A percentile compares a stretch with the other conserved stretches of the same genome.
These are phyloP conservation scores for Gymnocheta viridis DNA, from an alignment of 2,888 invertebrate species.

Conservation along the genomic window DNA sequence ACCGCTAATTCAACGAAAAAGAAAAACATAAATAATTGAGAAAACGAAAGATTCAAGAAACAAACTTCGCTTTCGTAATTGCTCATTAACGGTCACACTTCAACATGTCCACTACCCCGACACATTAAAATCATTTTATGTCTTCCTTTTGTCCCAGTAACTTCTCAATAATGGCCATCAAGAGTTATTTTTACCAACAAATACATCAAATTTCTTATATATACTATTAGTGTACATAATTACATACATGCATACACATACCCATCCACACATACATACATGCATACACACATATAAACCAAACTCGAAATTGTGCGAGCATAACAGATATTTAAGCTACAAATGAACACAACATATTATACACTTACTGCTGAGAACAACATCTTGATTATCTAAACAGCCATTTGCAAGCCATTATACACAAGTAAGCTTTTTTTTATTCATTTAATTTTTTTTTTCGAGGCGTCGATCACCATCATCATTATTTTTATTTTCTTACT, in stretches of 20 bases:
- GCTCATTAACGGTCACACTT: slow-evolving; percentile 81
- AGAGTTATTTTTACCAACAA: slow-evolving; percentile 22
- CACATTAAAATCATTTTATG: slow-evolving; percentile 53
- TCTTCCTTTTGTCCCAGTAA: slow-evolving; percentile 16
- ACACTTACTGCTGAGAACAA: slow-evolving; percentile 4
- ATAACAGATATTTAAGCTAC: neutral
- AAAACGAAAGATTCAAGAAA: slow-evolving; percentile 75
- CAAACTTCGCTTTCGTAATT: slow-evolving; percentile 75
- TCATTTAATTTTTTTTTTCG: slow-evolving; percentile 29
- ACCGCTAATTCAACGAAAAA: slow-evolving; percentile 7
- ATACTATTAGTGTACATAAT: neutral
- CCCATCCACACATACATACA: neutral
- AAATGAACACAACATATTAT: neutral
- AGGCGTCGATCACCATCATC: slow-evolving; percentile 65
- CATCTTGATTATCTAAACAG: slow-evolving; percentile 26
- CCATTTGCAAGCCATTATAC: slow-evolving; percentile 65
- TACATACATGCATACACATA: neutral
- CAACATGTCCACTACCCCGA: slow-evolving; percentile 71
- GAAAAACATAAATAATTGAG: slow-evolving; percentile 69
- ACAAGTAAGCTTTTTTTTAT: slow-evolving; percentile 31
- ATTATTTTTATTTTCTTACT: slow-evolving; percentile 54
- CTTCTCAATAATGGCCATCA: slow-evolving; percentile 28
- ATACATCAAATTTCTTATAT: slow-evolving; percentile 1
- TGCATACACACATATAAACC: neutral
- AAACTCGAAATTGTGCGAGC: neutral